Base-by-base conservation (phyloP, 2,113 vertebrate species). In the Loxodonta africana region DNA sequence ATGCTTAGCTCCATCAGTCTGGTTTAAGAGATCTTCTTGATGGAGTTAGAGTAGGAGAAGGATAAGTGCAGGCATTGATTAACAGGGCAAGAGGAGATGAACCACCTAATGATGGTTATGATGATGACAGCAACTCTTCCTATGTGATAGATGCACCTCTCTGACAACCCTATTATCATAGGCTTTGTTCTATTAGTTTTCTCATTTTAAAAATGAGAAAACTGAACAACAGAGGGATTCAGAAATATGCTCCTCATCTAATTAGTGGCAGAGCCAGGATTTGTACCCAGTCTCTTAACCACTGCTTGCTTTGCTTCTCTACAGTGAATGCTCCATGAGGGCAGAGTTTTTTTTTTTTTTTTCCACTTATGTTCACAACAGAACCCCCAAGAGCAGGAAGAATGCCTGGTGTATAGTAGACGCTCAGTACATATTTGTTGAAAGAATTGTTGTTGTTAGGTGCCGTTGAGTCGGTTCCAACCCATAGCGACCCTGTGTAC, bases 341-440 rank as follows among this genome's bases (percentile, higher is more conserved):
- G 8, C 41, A 63, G 41, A 57, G 4, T 26, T 57, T 8, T 57
- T 57, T 57, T 17, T 15, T 3, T 74, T 93, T 90, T 94, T 48
- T 46, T 65, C 26, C 67, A 62, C 20, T 73, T 41, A 4, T 82
- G 20, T 78, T 80, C 18, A 77, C 8, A 71, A 5, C 9, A 67
- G n/a, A 77, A 73, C n/a, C 0, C 28, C 9, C 33, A 5, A 86
- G 6, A 62, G 53, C 1, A 28, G 15, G 6, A 41, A 46, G 18
- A 82, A 4, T 28, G 20, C 14, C n/a, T 63, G 8, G 30, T 15
- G 85, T 7, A 12, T 17, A 80, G 20, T 48, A 73, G 20, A 46
- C 80, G 5, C 2, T 71, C 53, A 85, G n/a, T 53, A 91, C 88
- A 92, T 80, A 92, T 60, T 92, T 83, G 81, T 28, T 88, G 41